Percentiles rank a stretch among this genome's conserved stretches.
Conservation (phyloP, 53 echinoderm and acorn worm species). For the Echinometra lucunter region DNA sequence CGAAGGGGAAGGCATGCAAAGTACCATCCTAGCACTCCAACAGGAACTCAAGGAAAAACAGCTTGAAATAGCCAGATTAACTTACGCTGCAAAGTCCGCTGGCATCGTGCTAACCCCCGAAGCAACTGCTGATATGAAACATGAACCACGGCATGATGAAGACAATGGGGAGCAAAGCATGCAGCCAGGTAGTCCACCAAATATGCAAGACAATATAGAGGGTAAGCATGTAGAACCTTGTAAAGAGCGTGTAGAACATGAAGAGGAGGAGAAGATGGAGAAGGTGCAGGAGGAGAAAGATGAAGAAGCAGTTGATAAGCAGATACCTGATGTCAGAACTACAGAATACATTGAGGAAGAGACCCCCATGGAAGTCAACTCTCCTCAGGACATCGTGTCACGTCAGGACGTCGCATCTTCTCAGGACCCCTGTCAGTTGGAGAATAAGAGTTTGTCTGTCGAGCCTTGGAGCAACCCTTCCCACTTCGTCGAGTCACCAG, state of each 20-base stretch:
- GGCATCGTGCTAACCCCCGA: not conserved
- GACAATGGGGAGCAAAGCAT: constrained; percentile 37
- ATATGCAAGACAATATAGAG: constrained; percentile 8
- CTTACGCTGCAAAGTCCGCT: constrained; percentile 45
- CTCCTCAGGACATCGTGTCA: not conserved
- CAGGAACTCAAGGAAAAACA: constrained; percentile 95
- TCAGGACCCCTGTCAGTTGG: not conserved
- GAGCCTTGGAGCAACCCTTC: constrained; percentile 62
- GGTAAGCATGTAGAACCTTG: constrained; percentile 55
- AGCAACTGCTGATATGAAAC: not conserved
- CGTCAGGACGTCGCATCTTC: not conserved
- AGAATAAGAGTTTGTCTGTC: constrained; percentile 61
- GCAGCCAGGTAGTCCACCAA: constrained; percentile 32
- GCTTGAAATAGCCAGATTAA: constrained; percentile 66
- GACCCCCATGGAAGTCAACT: constrained; percentile 30
- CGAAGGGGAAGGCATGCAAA: constrained; percentile 99
- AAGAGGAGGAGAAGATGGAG: constrained; percentile 34
- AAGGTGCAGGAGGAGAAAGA: constrained; percentile 40
- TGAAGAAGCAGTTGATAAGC: constrained; percentile 18
- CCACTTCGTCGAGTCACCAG: constrained; percentile 64
- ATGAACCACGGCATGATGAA: constrained; percentile 15
- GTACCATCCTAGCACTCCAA: constrained; percentile 94
- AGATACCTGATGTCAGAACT: constrained; percentile 64
- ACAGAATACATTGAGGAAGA: constrained; percentile 58
- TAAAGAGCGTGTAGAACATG: constrained; percentile 23